Base-by-base conservation (phyloP, 1,140 invertebrate species). In the Galendromus occidentalis region DNA sequence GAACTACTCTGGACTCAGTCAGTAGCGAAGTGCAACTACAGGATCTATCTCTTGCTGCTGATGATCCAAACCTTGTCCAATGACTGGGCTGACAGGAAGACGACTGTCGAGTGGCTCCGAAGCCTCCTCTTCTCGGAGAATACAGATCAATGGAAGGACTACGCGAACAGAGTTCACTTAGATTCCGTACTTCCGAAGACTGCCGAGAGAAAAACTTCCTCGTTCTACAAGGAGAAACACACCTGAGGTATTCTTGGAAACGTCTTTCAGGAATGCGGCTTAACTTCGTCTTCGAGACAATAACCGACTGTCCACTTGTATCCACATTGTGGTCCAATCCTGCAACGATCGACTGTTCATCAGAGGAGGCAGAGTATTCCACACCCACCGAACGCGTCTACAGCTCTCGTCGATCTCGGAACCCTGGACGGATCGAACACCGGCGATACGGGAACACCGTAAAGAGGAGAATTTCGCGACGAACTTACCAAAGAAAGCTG, bases 321-420 rank as follows among this genome's bases (percentile, higher is more conserved):
- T 95, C 91, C 25, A 94, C 84, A 74, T 92, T 92, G 74, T 95
- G 91, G 66, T 92, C 88, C 78, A 96, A 84, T 45, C 51, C 51
- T 59, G 22, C 4, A 39, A 39, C 33, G 33, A 39, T n/a, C n/a
- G n/a, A n/a, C n/a, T n/a, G n/a, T n/a, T n/a, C n/a, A n/a, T n/a
- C n/a, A n/a, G n/a, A n/a, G n/a, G n/a, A n/a, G n/a, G n/a, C n/a
- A n/a, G n/a, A n/a, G n/a, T n/a, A n/a, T n/a, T n/a, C n/a, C n/a
- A n/a, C n/a, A n/a, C n/a, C n/a, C n/a, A n/a, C n/a, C n/a, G n/a
- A n/a, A n/a, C n/a, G n/a, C n/a, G n/a, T n/a, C n/a, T n/a, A n/a
- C n/a, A n/a, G n/a, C n/a, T n/a, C n/a, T n/a, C n/a, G n/a, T 47
- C 12, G 42, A 47, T 47, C 28, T 47, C 14, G 45, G 45, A 22